These are phyloP conservation scores for Serripes groenlandicus DNA, from an alignment of 2,888 invertebrate species.

Conservation along the genomic window DNA sequence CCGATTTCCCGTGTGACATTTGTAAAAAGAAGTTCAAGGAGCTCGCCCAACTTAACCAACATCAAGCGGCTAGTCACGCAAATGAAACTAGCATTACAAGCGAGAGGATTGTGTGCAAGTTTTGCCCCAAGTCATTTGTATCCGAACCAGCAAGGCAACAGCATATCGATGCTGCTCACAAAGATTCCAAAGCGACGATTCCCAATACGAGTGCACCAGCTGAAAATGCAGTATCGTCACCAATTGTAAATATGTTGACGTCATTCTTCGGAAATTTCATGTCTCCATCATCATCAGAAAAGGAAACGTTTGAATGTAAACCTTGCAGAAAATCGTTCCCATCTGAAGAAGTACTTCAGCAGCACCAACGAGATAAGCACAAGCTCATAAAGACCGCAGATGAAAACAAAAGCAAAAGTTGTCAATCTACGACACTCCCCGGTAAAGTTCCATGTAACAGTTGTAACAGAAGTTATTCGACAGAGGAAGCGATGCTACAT, in stretches of 20 bases:
- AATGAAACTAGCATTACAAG: background rate
- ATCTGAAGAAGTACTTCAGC: background rate
- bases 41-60: background rate
- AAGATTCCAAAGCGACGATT: background rate
- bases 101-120: background rate
- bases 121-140: background rate
- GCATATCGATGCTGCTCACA: background rate
- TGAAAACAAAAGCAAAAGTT: no score
- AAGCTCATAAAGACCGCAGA: no score
- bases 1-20: background rate
- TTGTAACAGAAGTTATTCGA: background rate
- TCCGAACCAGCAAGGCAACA: background rate
- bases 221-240: background rate
- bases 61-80: background rate
- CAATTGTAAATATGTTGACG: background rate
- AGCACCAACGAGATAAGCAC: conserved; percentile 3
- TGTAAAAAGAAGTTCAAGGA: background rate
- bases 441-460: background rate
- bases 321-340: background rate
- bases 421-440: no score
- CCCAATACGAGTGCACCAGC: background rate
- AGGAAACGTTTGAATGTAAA: background rate
- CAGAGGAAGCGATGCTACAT: background rate
- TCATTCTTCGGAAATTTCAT: background rate
- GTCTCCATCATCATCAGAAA: background rate